These are phyloP conservation scores for Phataginus tetradactyla DNA, from an alignment of 2,797 vertebrate genomes.

Conservation along the genomic window DNA sequence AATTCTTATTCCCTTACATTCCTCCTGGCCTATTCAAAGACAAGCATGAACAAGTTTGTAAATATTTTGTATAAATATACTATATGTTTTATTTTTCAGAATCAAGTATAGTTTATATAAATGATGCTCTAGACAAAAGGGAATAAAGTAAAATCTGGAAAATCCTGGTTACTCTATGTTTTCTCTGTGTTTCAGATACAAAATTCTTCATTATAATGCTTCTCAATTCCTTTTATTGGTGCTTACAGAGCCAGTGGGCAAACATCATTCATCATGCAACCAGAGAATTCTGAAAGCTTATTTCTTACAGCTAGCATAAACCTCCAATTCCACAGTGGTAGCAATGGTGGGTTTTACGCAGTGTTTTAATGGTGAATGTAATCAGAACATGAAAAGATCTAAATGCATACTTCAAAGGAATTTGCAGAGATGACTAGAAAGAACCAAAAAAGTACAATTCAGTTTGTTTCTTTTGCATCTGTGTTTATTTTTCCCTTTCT, in stretches of 20 bases:
- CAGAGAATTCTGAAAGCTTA: slow-evolving; percentile 45
- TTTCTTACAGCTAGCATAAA: slow-evolving; percentile 46
- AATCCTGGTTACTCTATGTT: background rate
- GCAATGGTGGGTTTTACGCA: slow-evolving; percentile 16
- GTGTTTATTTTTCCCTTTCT: slow-evolving; percentile 69
- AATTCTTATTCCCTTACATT: background rate
- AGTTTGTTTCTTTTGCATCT: slow-evolving; percentile 71
- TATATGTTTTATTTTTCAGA: background rate
- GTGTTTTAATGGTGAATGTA: slow-evolving; percentile 59
- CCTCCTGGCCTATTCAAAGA: background rate
- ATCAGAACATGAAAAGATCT: slow-evolving; percentile 69
- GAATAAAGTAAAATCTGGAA: slow-evolving; percentile 4
- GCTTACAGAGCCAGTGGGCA: background rate
- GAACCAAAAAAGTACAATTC: slow-evolving; percentile 60
- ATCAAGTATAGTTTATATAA: background rate
- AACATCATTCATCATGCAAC: slow-evolving; percentile 20
- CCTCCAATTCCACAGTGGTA: slow-evolving; percentile 28
- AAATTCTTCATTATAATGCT: background rate
- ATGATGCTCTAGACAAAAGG: background rate
- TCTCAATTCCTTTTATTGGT: background rate
- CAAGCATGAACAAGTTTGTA: background rate
- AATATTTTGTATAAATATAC: background rate
- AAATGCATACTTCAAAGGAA: slow-evolving; percentile 58
- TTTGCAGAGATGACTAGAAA: slow-evolving; percentile 53
- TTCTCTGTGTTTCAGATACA: background rate